These are phyloP conservation scores for Brachylomia viminalis DNA, from an alignment of 2,888 invertebrate species.

Conservation along the genomic window DNA sequence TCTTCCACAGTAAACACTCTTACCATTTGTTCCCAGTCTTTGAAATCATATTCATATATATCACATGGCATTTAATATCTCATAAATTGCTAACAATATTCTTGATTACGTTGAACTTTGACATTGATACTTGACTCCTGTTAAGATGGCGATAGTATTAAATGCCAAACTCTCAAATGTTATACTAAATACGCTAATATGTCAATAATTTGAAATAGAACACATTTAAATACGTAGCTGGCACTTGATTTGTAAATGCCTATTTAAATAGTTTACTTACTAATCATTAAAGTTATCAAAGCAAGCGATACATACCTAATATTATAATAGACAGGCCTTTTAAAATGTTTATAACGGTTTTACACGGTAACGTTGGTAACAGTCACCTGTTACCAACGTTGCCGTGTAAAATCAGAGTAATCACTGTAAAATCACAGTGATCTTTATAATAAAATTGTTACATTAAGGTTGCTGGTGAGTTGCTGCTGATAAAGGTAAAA, in stretches of 20 bases:
- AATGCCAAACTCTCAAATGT: slow-evolving; percentile 35
- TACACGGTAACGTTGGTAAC: too few relatives aligned
- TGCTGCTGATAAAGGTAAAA: too few relatives aligned
- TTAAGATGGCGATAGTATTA: slow-evolving; percentile 27
- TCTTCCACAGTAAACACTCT: background rate
- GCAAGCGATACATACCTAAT: too few relatives aligned
- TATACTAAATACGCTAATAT: slow-evolving; percentile 49
- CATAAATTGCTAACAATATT: slow-evolving; percentile 60
- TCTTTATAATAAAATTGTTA: too few relatives aligned
- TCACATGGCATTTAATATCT: slow-evolving; percentile 27
- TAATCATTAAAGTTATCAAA: background rate
- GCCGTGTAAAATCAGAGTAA: too few relatives aligned
- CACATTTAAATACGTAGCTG: background rate
- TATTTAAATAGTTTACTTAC: background rate
- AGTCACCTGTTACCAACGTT: too few relatives aligned
- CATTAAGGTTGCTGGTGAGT: too few relatives aligned
- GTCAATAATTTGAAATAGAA: slow-evolving; percentile 39
- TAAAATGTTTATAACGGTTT: too few relatives aligned
- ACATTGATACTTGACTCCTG: slow-evolving; percentile 57
- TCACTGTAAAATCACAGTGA: too few relatives aligned
- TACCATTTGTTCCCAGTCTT: background rate
- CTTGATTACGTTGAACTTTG: slow-evolving; percentile 58
- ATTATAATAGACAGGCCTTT: too few relatives aligned
- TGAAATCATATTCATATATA: background rate
- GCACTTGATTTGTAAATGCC: background rate